A percentile compares a stretch with the other conserved stretches of the same genome.
Evolutionary conservation across 1,140 invertebrate genomes (phyloP).

Genomic region (Conus betulinus): DNA sequence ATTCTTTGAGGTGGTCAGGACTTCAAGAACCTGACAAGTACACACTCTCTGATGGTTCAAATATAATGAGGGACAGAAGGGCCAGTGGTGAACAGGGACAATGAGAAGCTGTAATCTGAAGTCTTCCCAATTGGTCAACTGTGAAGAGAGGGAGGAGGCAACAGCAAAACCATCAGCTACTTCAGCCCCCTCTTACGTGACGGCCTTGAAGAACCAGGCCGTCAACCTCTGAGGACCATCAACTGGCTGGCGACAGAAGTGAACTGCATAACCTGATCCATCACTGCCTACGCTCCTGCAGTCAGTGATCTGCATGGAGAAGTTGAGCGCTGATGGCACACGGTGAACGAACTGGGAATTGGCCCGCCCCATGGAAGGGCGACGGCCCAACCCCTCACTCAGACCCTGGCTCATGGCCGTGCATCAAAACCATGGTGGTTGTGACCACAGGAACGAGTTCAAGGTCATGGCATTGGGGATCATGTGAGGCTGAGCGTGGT

Average conservation of each 20-base stretch:
- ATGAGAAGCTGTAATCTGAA: too few species aligned
- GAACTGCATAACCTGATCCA: neutral
- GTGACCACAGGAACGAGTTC: constrained; percentile 72
- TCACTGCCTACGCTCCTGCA: neutral
- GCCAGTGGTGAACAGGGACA: too few species aligned
- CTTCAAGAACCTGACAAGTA: too few species aligned
- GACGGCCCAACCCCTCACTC: constrained; percentile 66
- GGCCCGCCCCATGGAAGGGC: constrained; percentile 69
- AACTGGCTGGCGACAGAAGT: neutral
- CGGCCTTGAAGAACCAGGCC: neutral
- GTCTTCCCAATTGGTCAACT: neutral
- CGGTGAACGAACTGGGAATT: constrained; percentile 70
- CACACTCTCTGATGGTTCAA: too few species aligned
- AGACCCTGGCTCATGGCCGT: constrained; percentile 66
- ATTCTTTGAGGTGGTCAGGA: too few species aligned
- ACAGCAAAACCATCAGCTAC: neutral
- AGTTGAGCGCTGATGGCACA: constrained; percentile 73
- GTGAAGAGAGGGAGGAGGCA: neutral
- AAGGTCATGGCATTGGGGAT: constrained; percentile 71
- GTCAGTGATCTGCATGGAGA: constrained; percentile 72
- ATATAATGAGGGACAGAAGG: too few species aligned
- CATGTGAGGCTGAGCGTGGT: constrained; percentile 67
- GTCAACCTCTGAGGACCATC: neutral
- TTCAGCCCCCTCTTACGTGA: too few species aligned
- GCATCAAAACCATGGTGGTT: constrained; percentile 74